Evolutionary conservation across 1,140 invertebrate species (phyloP).

Genomic region (Stegodyphus dumicola): DNA sequence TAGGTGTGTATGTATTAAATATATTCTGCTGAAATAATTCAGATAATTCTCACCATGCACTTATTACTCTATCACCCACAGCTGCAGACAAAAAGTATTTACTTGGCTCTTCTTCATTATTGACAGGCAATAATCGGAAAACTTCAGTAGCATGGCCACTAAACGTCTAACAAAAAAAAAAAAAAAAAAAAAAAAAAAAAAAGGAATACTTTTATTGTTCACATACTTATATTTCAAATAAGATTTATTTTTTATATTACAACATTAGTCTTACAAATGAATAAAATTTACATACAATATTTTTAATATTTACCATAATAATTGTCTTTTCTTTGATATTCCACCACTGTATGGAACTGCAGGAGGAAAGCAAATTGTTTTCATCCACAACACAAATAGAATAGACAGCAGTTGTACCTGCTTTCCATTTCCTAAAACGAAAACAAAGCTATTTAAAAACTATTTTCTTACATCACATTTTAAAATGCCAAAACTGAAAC

Average conservation of each 20-base stretch:
- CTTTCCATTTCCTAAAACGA: constrained; percentile 49
- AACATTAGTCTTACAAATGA: too few relatives aligned
- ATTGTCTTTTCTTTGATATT: constrained; percentile 31
- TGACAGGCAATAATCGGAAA: constrained; percentile 4
- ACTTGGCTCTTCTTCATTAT: not conserved
- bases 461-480: too few relatives aligned
- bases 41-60: constrained; percentile 29
- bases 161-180: constrained; percentile 28
- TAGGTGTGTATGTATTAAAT: too few relatives aligned
- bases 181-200: too few relatives aligned
- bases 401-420: constrained; percentile 17
- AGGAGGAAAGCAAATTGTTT: constrained; percentile 23
- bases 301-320: constrained; percentile 12
- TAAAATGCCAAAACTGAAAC: too few relatives aligned
- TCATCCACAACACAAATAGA: constrained; percentile 40
- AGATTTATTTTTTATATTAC: too few relatives aligned
- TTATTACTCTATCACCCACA: constrained; percentile 45
- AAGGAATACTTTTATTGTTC: too few relatives aligned
- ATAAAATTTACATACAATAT: too few relatives aligned
- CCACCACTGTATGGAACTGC: constrained; percentile 34
- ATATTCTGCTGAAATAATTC: not conserved
- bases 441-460: not conserved
- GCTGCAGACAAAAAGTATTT: constrained; percentile 45
- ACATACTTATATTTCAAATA: too few relatives aligned
- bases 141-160: constrained; percentile 49